Percentiles rank a stretch among this genome's conserved stretches.
Conservation (phyloP, 2,797 vertebrate species). For the Salarias fasciatus region DNA sequence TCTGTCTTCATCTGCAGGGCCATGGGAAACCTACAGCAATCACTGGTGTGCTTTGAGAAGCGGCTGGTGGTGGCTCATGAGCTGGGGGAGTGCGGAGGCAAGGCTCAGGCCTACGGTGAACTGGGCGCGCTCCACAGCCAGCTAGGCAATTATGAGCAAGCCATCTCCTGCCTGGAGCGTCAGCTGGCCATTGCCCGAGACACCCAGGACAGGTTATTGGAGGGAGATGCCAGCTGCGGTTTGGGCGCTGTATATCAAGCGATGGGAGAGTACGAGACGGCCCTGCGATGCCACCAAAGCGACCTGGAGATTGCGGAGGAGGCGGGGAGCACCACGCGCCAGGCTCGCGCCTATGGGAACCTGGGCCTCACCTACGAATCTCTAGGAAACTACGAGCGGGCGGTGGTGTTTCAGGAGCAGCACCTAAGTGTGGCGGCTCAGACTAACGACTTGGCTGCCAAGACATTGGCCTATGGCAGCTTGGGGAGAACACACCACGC, state of each 20-base stretch:
- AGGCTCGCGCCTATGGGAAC: slow-evolving; percentile 95
- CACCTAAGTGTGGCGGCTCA: slow-evolving; percentile 96
- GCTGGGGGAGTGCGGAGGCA: slow-evolving; percentile 91
- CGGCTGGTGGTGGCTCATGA: slow-evolving; percentile 95
- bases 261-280: slow-evolving; percentile 95
- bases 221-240: slow-evolving; percentile 93
- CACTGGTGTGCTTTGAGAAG: slow-evolving; percentile 98
- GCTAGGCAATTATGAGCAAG: slow-evolving; percentile 96
- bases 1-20: slow-evolving; percentile 83
- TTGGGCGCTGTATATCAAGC: slow-evolving; percentile 93
- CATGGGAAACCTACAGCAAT: slow-evolving; percentile 96
- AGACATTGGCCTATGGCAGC: slow-evolving; percentile 96
- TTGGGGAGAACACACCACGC: slow-evolving; percentile 97
- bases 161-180: slow-evolving; percentile 96
- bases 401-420: slow-evolving; percentile 97
- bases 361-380: slow-evolving; percentile 97
- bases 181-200: slow-evolving; percentile 92
- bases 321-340: slow-evolving; percentile 81
- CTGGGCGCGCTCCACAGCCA: slow-evolving; percentile 96
- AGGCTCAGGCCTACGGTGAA: slow-evolving; percentile 97
- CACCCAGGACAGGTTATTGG: slow-evolving; percentile 88
- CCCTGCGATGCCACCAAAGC: slow-evolving; percentile 94
- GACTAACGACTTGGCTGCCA: slow-evolving; percentile 94
- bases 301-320: slow-evolving; percentile 97
- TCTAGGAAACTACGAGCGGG: slow-evolving; percentile 94